Evolutionary conservation across 2,888 invertebrate genomes (phyloP), one percentile per base, ranked within the genome.

Genomic region (Gasteruption jaculator): DNA sequence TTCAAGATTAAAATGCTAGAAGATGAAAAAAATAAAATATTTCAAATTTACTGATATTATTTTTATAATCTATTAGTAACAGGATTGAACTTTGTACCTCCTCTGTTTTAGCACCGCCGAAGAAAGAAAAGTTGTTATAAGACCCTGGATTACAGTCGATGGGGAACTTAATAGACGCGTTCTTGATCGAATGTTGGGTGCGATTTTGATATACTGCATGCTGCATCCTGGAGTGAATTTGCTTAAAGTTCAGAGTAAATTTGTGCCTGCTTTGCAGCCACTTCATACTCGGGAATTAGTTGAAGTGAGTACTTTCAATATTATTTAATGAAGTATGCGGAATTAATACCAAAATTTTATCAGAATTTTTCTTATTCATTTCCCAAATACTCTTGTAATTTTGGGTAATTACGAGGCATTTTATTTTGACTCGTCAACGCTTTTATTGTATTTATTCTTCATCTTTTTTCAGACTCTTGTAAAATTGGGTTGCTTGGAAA

Each of bases 61-160:
- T 22, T 27, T 5, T 7, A 30, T 10, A 21, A 19, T 12, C 4
- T 19, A 14, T 24, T 11, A 18, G 20, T 7, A 22, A 7, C 30
- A 31, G 2, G 32, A 10, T 19, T 16, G 25, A n/a, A 16, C 26
- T 40, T 19, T 7, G 11, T 7, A 27, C 19, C 10, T 36, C 32
- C 43, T 16, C 7, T 38, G 35, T 58, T 59, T 37, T 35, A 70
- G 70, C 14, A 59, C 60, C 15, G 60, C 63, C 4, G 65, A 68
- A 50, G 62, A 65, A 41, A 60, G 67, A 19, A 62, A 63, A 37
- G 71, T 76, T 3, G 65, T 71, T 5, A 68, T 80, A 35, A 74
- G 78, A 43, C 86, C 87, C 0, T 90, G 90, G 90, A 78, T 83
- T 40, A 76, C 82, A 46, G 76, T 87, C 2, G 83, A 88, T 67